These are phyloP conservation scores for Palythoa heliodiscus DNA, from an alignment of 92 coral and sea anemone genomes.

Conservation along the genomic window DNA sequence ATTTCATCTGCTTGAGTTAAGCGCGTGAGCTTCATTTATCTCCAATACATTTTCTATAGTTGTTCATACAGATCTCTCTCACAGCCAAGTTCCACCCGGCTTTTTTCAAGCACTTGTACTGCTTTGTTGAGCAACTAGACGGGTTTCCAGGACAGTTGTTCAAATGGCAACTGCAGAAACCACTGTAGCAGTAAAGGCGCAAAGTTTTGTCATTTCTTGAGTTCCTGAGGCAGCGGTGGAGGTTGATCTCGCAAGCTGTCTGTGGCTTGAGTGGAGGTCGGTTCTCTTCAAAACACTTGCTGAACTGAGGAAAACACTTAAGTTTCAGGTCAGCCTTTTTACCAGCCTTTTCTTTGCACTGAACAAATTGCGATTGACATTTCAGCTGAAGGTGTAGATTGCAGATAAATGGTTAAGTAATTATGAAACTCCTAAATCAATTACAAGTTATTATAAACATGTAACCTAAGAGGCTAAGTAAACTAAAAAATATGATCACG, in stretches of 20 bases:
- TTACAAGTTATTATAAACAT: too few species aligned
- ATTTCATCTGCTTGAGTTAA: too few species aligned
- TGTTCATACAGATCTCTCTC: background rate
- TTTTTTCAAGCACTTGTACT: background rate
- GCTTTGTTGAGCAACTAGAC: background rate
- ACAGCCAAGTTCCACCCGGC: background rate
- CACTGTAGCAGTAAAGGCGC: slow-evolving; percentile 26
- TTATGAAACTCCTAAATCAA: background rate
- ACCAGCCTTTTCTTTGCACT: slow-evolving; percentile 26
- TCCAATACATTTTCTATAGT: slow-evolving; percentile 12
- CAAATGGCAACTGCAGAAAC: slow-evolving; percentile 32
- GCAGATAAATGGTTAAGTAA: background rate
- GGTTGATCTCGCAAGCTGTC: slow-evolving; percentile 21
- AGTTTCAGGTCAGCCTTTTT: background rate
- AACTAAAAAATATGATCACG: too few species aligned
- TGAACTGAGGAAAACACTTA: slow-evolving; percentile 14
- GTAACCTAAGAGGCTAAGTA: too few species aligned
- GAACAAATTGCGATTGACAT: slow-evolving; percentile 21
- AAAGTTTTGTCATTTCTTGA: slow-evolving; percentile 14
- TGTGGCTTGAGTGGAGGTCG: slow-evolving; percentile 37
- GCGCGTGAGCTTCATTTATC: background rate
- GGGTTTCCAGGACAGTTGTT: slow-evolving; percentile 31
- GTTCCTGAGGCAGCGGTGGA: slow-evolving; percentile 29
- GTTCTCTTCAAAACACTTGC: slow-evolving; percentile 41
- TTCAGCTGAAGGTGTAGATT: background rate